These are phyloP conservation scores for Eueides isabella DNA, from an alignment of 1,140 invertebrate species.

Conservation along the genomic window DNA sequence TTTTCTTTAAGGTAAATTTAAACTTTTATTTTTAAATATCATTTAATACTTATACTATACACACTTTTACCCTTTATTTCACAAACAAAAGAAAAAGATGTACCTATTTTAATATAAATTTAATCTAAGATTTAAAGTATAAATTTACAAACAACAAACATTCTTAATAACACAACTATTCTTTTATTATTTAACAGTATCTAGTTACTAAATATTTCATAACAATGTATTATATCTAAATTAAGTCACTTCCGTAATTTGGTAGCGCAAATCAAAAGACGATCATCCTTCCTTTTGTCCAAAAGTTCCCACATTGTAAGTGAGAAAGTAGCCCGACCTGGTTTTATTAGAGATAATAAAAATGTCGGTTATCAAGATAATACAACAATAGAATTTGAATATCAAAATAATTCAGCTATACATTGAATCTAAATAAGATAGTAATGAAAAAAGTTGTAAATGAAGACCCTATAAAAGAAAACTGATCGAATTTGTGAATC, in stretches of 20 bases:
- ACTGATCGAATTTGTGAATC: no score
- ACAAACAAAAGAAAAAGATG: no score
- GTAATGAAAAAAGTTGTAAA: background rate
- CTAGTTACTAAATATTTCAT: background rate
- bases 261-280: slow-evolving; percentile 3
- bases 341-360: slow-evolving; percentile 21
- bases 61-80: no score
- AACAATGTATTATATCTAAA: background rate
- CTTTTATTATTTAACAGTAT: background rate
- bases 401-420: background rate
- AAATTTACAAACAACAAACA: background rate
- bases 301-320: slow-evolving; percentile 31
- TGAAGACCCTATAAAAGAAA: background rate
- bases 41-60: no score
- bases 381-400: background rate
- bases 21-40: no score
- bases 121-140: background rate
- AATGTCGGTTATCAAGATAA: background rate
- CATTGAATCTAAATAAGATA: background rate
- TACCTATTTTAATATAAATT: no score
- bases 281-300: slow-evolving; percentile 29
- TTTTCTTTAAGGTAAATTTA: slow-evolving; percentile 92
- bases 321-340: slow-evolving; percentile 27
- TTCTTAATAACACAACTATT: background rate
- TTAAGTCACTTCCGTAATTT: slow-evolving; percentile 14